Conservation (phyloP, 1,140 invertebrate genomes). For the Drosophila pseudoananassae region DNA sequence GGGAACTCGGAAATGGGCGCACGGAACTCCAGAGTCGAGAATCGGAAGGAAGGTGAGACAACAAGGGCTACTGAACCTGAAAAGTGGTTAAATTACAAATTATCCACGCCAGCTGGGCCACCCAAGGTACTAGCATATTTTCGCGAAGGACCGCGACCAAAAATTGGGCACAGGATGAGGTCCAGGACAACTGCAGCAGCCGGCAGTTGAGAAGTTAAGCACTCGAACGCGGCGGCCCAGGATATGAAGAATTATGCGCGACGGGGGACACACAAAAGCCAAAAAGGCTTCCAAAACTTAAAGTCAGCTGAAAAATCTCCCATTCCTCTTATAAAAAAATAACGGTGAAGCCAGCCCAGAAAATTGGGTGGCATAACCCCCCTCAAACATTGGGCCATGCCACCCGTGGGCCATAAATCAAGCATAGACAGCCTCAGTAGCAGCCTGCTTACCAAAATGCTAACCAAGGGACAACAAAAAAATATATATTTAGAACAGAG, state of each 20-base stretch:
- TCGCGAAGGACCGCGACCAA: neutral
- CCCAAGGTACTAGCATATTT: conserved; percentile 43
- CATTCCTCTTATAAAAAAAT: neutral
- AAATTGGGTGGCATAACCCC: neutral
- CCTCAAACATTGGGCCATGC: neutral
- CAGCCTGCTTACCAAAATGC: conserved; percentile 24
- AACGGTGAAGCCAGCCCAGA: neutral
- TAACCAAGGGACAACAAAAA: neutral
- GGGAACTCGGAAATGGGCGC: conserved; percentile 1
- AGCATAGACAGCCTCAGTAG: conserved; percentile 44
- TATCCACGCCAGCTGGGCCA: conserved; percentile 77
- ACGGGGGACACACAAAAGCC: conserved; percentile 55
- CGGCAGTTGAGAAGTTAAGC: conserved; percentile 64
- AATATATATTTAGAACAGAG: conserved; percentile 1
- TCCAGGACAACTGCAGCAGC: conserved; percentile 21
- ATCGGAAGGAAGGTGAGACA: conserved; percentile 57
- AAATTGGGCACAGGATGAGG: conserved; percentile 25
- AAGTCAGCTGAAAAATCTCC: conserved; percentile 51
- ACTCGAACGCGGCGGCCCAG: conserved; percentile 40
- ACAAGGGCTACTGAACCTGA: conserved; percentile 79
- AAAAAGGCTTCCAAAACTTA: conserved; percentile 26
- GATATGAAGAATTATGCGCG: conserved; percentile 76
- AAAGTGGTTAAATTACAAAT: conserved; percentile 84
- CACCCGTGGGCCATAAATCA: conserved; percentile 51
- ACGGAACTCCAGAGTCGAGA: conserved; percentile 23